Conservation (phyloP, 2,797 vertebrate species). For the Rousettus madagascariensis region DNA sequence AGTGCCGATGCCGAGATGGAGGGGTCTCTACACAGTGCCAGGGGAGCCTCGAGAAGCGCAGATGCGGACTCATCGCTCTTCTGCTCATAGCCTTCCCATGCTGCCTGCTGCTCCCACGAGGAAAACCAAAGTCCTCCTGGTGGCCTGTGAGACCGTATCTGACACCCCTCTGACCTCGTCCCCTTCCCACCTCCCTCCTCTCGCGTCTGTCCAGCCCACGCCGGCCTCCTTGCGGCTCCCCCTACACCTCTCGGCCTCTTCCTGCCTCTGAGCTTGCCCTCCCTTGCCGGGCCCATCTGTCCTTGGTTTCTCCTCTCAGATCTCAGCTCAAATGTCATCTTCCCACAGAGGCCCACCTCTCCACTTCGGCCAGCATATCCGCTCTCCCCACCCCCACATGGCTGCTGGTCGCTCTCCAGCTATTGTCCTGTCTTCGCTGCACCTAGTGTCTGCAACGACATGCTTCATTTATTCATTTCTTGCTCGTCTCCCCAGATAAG, state of each 20-base stretch:
- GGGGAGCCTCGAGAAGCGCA: background rate
- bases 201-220: background rate
- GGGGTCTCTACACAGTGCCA: background rate
- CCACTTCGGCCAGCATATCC: background rate
- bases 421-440: background rate
- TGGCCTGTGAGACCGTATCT: background rate
- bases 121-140: background rate
- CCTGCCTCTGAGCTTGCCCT: background rate
- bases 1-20: background rate
- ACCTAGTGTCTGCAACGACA: background rate
- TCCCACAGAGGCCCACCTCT: background rate
- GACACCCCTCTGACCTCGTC: background rate
- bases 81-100: background rate
- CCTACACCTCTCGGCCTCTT: background rate
- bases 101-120: background rate
- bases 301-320: background rate
- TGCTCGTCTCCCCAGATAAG: background rate
- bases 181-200: background rate
- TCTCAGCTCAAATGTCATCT: constrained; percentile 30
- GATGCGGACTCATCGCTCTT: background rate
- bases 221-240: background rate
- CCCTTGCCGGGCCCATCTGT: background rate
- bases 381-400: background rate
- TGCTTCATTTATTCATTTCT: background rate
- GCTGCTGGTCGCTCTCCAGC: background rate